A percentile compares a stretch with the other conserved stretches of the same genome.
These are phyloP conservation scores for Phymatocera aterrima DNA, from an alignment of 2,888 invertebrate genomes.

Conservation along the genomic window DNA sequence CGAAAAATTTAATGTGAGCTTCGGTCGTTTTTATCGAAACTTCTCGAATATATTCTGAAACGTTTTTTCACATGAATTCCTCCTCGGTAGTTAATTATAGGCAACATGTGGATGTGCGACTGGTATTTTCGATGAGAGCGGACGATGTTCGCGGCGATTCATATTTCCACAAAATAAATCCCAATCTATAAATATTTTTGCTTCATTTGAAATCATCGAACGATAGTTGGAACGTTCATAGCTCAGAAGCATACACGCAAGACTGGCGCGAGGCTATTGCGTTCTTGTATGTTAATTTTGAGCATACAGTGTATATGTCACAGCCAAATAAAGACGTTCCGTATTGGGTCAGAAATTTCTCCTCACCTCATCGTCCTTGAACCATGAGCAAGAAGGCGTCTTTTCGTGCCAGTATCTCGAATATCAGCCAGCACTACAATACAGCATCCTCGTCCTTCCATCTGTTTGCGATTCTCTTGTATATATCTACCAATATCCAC, in stretches of 20 bases:
- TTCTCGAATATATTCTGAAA: not conserved
- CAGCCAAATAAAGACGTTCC: constrained; percentile 38
- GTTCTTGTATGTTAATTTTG: constrained; percentile 37
- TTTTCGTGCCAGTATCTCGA: not conserved
- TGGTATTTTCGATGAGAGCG: not conserved
- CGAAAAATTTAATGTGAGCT: not conserved
- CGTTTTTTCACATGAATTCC: not conserved
- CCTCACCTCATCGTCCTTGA: constrained; percentile 43
- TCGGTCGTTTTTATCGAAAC: not conserved
- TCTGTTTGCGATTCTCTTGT: not conserved
- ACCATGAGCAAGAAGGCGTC: not conserved
- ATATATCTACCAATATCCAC: not conserved
- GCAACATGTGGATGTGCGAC: too few relatives aligned
- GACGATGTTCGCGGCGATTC: not conserved
- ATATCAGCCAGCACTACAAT: not conserved
- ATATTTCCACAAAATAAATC: not conserved
- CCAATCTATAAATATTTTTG: not conserved
- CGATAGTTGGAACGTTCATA: not conserved
- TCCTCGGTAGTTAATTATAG: not conserved
- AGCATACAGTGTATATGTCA: constrained; percentile 20
- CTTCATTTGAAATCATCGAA: not conserved
- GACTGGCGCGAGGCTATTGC: not conserved
- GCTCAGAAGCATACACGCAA: not conserved
- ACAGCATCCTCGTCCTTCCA: not conserved
- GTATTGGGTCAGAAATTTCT: constrained; percentile 45